A percentile compares a stretch with the other conserved stretches of the same genome.
Conservation (phyloP, 2,113 vertebrate species). For the Nannobrachium achirus region DNA sequence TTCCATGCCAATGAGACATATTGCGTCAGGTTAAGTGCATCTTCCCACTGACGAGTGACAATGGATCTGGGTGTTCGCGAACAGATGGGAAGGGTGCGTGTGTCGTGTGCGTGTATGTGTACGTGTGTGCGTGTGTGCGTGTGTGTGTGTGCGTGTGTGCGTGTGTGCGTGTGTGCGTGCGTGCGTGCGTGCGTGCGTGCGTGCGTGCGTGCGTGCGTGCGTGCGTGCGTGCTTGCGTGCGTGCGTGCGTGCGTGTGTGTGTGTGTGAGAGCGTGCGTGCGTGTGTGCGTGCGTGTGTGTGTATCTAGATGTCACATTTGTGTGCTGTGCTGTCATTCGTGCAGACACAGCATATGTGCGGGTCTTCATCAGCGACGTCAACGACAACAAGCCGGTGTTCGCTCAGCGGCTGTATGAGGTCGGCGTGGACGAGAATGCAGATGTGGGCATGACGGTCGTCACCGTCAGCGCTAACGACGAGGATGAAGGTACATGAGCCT, state of each 20-base stretch:
- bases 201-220: slow-evolving; percentile 5
- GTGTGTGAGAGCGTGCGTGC: not conserved
- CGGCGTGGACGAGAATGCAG: slow-evolving; percentile 85
- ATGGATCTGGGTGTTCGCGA: slow-evolving; percentile 57
- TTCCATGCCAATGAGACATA: slow-evolving; percentile 65
- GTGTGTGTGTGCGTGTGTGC: slow-evolving; percentile 10
- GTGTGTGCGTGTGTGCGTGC: not conserved
- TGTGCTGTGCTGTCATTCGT: slow-evolving; percentile 45
- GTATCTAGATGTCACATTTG: not conserved
- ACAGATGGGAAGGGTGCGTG: slow-evolving; percentile 40
- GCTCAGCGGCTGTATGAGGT: slow-evolving; percentile 85
- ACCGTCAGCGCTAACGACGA: slow-evolving; percentile 86
- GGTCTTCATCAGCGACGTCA: slow-evolving; percentile 89
- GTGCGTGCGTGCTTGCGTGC: not conserved
- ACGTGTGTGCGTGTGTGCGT: not conserved
- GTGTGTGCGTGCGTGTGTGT: not conserved
- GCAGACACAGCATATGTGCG: slow-evolving; percentile 87
- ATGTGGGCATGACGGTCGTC: slow-evolving; percentile 83
- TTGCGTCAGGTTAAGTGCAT: slow-evolving; percentile 59
- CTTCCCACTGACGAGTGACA: slow-evolving; percentile 55
- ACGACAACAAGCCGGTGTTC: slow-evolving; percentile 90
- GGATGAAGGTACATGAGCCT: slow-evolving; percentile 84
- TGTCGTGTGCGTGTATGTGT: not conserved
- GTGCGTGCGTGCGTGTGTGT: not conserved
- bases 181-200: no score